phyloP scores from a whole-genome alignment of 2,888 invertebrate genomes.

The Neoascia interrupta region DNA sequence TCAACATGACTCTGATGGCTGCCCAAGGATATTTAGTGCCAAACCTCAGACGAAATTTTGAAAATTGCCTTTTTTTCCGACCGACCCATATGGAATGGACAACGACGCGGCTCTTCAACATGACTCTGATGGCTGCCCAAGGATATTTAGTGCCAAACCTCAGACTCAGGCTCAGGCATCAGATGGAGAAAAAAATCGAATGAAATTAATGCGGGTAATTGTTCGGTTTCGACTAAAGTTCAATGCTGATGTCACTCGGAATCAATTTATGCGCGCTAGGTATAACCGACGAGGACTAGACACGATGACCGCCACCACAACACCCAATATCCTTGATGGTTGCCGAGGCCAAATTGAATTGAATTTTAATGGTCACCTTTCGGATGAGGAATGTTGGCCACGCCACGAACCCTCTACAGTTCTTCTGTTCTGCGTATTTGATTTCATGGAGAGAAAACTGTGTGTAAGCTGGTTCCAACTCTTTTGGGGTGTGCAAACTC shows the following conservation, averaged over 20 bases:
- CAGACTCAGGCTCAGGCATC: slow-evolving; percentile 45
- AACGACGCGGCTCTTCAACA: slow-evolving; percentile 16
- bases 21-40: slow-evolving; percentile 58
- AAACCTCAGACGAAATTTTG: slow-evolving; percentile 66
- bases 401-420: background rate
- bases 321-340: slow-evolving; percentile 30
- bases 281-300: slow-evolving; percentile 39
- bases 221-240: slow-evolving; percentile 61
- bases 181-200: slow-evolving; percentile 55
- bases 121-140: slow-evolving; percentile 1
- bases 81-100: background rate
- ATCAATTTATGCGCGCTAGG: background rate
- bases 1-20: slow-evolving; percentile 2
- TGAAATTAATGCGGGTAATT: slow-evolving; percentile 70
- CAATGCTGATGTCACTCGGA: slow-evolving; percentile 56
- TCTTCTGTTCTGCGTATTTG: background rate
- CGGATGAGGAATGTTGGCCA: background rate
- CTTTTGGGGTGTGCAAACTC: no score
- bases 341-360: slow-evolving; percentile 33
- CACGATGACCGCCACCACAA: slow-evolving; percentile 54
- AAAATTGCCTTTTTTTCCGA: slow-evolving; percentile 47
- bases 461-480: background rate
- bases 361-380: slow-evolving; percentile 59
- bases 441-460: background rate
- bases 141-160: slow-evolving; percentile 67